These are phyloP conservation scores for Falco berigora DNA, from an alignment of 2,797 vertebrate genomes.

Conservation along the genomic window DNA sequence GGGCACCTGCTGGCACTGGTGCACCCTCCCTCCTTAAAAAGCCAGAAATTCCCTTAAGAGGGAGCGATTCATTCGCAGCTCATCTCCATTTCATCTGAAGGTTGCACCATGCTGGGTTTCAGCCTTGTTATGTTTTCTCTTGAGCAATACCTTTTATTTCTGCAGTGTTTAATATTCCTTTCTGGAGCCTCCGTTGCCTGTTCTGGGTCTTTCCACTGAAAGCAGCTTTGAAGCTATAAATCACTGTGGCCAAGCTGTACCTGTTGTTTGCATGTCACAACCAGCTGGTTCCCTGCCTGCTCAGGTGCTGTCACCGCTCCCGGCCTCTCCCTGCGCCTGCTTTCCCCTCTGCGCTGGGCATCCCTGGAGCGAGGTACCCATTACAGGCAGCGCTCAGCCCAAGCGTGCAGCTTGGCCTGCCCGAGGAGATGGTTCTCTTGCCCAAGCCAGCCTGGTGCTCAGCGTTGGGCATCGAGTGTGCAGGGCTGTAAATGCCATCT, in stretches of 20 bases:
- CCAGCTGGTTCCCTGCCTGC: neutral
- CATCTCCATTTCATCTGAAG: slow-evolving; percentile 82
- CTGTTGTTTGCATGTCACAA: neutral
- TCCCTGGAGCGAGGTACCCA: neutral
- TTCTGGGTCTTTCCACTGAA: neutral
- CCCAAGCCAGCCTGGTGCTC: neutral
- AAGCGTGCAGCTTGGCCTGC: accelerated
- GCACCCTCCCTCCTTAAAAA: neutral
- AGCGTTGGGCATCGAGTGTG: neutral
- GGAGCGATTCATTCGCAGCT: slow-evolving; percentile 74
- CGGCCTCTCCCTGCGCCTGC: neutral
- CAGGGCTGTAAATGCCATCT: neutral
- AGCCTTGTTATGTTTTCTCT: slow-evolving; percentile 75
- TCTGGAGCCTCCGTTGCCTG: neutral
- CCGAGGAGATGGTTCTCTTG: neutral
- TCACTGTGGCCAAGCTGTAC: neutral
- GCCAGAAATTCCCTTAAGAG: slow-evolving; percentile 11
- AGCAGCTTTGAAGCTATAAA: neutral
- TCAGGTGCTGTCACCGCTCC: neutral
- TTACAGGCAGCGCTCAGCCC: neutral
- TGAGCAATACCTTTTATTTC: slow-evolving; percentile 59
- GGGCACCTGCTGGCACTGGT: accelerated
- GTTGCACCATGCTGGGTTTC: slow-evolving; percentile 66
- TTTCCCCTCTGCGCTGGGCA: neutral
- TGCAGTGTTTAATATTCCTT: slow-evolving; percentile 38